Base-by-base conservation (phyloP, 2,113 vertebrate genomes). In the Motacilla alba region DNA sequence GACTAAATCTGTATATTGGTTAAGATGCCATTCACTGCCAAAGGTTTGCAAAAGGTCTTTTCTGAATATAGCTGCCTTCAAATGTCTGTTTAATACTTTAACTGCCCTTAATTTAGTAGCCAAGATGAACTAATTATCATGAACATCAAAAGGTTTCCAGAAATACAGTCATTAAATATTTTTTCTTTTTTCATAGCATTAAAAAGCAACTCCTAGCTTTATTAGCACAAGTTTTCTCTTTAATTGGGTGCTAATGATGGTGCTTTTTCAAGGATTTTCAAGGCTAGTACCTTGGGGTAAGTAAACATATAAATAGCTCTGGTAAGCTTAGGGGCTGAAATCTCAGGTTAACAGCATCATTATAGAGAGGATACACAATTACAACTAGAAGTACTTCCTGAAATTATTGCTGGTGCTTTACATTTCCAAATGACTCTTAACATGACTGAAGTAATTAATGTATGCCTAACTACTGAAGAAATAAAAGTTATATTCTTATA, bases 101-200 rank as follows among this genome's bases (percentile, higher is more conserved):
- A 92, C 44, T 85, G 58, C 41, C 81, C 77, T 96, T 95, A 96
- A 95, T 97, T 90, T 93, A 72, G 63, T 90, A 93, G 82, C 89
- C 37, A 58, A 87, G 84, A 95, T 82, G 92, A 97, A 96, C 97
- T 98, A 98, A 98, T 98, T 98, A 98, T 97, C 95, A 91, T 63
- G 37, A 97, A 97, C 97, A 98, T 99, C 98, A 99, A 98, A 98
- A 98, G 86, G 94, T 97, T 94, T 92, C 62, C 87, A 95, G 96
- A 97, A 96, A 96, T 79, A 82, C 75, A 95, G 95, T 97, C 95
- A 97, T 97, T 97, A 98, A 97, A 83, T 96, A 67, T 93, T 97
- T 92, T 53, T 53, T 62, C 37, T 62, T 88, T 88, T 92, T 96
- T 97, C 92, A 83, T 92, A 47, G 49, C 46, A 75, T 80, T 95